Base-by-base conservation (phyloP, 2,888 invertebrate species). In the Formica aserva region DNA sequence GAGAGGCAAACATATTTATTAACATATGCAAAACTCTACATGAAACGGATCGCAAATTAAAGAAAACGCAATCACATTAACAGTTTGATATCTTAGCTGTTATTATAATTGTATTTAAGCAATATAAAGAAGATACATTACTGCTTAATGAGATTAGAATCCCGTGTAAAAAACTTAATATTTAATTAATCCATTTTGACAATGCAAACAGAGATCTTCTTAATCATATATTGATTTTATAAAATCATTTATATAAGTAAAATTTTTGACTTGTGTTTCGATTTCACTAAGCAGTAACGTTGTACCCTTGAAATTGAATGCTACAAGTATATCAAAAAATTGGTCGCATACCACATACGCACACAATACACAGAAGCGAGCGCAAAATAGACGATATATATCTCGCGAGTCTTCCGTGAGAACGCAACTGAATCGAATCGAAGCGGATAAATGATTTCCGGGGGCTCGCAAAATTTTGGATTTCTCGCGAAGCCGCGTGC, bases 381-480 rank as follows among this genome's bases (percentile, higher is more conserved):
- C 22, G 60, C 38, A 69, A 78, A 78, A 78, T 78, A 78, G 69
- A 60, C 32, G 35, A 32, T 32, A 6, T 6, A n/a, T 18, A 38
- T 26, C 45, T 32, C 69, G 57, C 32, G 67, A 65, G 75, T 52
- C 75, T 86, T 86, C 66, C 52, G 45, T 11, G 48, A 26, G 32
- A 15, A 45, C 9, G 57, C 52, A 45, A 78, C 63, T 57, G 45
- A 74, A 62, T 80, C 78, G 35, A 18, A 72, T 83, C 63, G 35
- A 35, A 63, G 55, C 15, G 82, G 71, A 57, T 48, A 60, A 45
- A n/a, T 6, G 66, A 69, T n/a, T 65, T 57, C 11, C 67, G 85
- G 83, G 67, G 69, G 32, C 63, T 77, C 74, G 86, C 72, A 76
- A 83, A 90, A 90, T 88, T 91, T 91, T 86, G 85, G 83, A 92